These are phyloP conservation scores for Acanthacorydalis orientalis DNA, from an alignment of 2,888 invertebrate species.

Conservation along the genomic window DNA sequence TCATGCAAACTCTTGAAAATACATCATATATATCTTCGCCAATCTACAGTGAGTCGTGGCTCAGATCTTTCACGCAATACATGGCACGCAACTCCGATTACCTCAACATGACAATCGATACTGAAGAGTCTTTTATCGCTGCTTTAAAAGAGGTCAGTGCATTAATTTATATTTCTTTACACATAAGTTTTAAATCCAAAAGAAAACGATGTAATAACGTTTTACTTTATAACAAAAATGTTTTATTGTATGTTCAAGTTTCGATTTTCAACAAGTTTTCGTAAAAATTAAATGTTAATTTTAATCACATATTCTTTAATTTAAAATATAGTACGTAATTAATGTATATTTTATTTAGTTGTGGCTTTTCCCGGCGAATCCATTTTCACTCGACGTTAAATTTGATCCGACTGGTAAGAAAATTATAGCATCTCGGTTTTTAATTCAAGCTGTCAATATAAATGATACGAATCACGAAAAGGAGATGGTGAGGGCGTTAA, in stretches of 20 bases:
- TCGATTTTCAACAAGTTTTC: too few relatives aligned
- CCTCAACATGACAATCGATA: slow-evolving; percentile 57
- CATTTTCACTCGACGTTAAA: slow-evolving; percentile 69
- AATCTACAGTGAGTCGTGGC: slow-evolving; percentile 77
- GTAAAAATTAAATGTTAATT: too few relatives aligned
- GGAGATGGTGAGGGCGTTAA: slow-evolving; percentile 70
- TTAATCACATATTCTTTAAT: too few relatives aligned
- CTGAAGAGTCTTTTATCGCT: slow-evolving; percentile 53
- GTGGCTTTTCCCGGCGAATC: slow-evolving; percentile 63
- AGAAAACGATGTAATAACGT: too few relatives aligned
- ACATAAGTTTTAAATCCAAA: too few relatives aligned
- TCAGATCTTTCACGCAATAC: slow-evolving; percentile 65
- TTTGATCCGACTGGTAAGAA: slow-evolving; percentile 57
- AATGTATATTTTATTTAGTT: slow-evolving; percentile 26
- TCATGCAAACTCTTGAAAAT: slow-evolving; percentile 62
- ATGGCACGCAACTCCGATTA: slow-evolving; percentile 57
- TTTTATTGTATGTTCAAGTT: too few relatives aligned
- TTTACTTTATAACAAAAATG: too few relatives aligned
- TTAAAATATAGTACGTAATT: too few relatives aligned
- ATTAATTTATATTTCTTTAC: neutral
- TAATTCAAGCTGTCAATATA: slow-evolving; percentile 79
- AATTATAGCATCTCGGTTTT: slow-evolving; percentile 68
- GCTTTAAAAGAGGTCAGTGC: slow-evolving; percentile 51
- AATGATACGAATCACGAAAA: slow-evolving; percentile 82
- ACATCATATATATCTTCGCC: slow-evolving; percentile 64